Evolutionary conservation across 2,797 vertebrate genomes (phyloP).

Genomic region (Poeciliopsis presidionis): DNA sequence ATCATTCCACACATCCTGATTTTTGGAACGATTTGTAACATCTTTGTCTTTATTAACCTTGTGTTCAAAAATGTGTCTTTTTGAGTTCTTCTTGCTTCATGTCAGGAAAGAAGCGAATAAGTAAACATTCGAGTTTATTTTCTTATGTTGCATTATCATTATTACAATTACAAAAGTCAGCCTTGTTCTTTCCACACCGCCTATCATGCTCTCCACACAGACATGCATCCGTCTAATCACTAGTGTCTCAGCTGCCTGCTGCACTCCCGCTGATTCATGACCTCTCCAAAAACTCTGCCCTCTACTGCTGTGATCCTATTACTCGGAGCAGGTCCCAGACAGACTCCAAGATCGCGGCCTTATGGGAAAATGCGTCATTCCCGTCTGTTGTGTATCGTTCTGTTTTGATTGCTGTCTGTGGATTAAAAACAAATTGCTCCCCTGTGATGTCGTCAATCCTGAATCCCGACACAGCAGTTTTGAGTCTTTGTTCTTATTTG

Average conservation of each 20-base stretch:
- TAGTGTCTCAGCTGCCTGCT: constrained; percentile 21
- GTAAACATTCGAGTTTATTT: not conserved
- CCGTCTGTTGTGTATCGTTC: constrained; percentile 45
- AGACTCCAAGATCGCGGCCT: constrained; percentile 46
- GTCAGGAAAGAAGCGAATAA: not conserved
- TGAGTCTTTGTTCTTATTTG: constrained; percentile 44
- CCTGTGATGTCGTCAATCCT: constrained; percentile 52
- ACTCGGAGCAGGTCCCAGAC: constrained; percentile 55
- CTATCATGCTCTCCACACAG: not conserved
- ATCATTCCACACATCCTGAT: not conserved
- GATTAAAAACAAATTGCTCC: constrained; percentile 71
- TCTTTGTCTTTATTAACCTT: not conserved
- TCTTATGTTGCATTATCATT: not conserved
- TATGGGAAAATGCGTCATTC: constrained; percentile 71
- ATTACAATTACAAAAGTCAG: not conserved
- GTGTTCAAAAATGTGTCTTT: not conserved
- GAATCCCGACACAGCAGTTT: constrained; percentile 53
- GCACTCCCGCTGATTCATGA: constrained; percentile 43
- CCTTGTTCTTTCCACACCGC: not conserved
- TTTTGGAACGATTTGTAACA: not conserved
- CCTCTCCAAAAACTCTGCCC: constrained; percentile 45
- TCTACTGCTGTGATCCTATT: constrained; percentile 51
- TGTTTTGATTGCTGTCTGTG: constrained; percentile 70
- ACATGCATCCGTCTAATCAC: constrained; percentile 56
- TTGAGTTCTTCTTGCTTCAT: not conserved